A percentile compares a stretch with the other conserved stretches of the same genome.
Conservation (phyloP, 1,140 invertebrate genomes). For the Euwallacea similis region DNA sequence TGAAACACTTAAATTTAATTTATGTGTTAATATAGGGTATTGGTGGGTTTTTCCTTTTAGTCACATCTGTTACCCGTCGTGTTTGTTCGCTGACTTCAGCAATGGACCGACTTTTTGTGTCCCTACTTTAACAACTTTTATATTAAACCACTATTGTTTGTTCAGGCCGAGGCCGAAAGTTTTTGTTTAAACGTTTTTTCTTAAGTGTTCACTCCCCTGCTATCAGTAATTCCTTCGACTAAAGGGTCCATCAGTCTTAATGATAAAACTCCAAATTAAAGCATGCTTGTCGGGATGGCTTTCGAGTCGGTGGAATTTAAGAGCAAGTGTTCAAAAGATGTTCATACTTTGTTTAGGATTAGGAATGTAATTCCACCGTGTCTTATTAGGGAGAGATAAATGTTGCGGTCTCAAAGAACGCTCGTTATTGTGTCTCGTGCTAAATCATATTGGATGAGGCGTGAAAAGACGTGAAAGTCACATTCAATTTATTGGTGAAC, state of each 20-base stretch:
- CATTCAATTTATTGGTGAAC: conserved; percentile 27
- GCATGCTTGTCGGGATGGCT: no score
- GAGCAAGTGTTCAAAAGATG: background rate
- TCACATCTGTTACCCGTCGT: conserved; percentile 13
- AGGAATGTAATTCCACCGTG: conserved; percentile 2
- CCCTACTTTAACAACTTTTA: conserved; percentile 1
- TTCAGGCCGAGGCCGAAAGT: background rate
- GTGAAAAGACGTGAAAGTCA: conserved; percentile 35
- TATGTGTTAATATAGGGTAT: conserved; percentile 24
- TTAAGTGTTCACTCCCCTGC: no score
- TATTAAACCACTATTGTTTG: conserved; percentile 4
- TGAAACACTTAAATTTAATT: conserved; percentile 20
- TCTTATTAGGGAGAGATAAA: conserved; percentile 30
- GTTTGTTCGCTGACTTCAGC: conserved; percentile 7
- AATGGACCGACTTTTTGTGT: conserved; percentile 5
- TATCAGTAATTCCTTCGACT: no score
- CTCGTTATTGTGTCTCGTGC: conserved; percentile 23
- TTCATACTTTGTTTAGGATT: background rate
- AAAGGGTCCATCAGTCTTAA: no score
- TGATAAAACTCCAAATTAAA: no score
- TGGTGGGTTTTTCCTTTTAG: conserved; percentile 16
- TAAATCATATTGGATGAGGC: conserved; percentile 36
- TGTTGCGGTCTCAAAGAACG: conserved; percentile 14
- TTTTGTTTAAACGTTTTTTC: no score
- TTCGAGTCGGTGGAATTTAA: background rate